A percentile compares a stretch with the other conserved stretches of the same genome.
Conservation (phyloP, 2,113 vertebrate species). For the Anser brachyrhynchus region DNA sequence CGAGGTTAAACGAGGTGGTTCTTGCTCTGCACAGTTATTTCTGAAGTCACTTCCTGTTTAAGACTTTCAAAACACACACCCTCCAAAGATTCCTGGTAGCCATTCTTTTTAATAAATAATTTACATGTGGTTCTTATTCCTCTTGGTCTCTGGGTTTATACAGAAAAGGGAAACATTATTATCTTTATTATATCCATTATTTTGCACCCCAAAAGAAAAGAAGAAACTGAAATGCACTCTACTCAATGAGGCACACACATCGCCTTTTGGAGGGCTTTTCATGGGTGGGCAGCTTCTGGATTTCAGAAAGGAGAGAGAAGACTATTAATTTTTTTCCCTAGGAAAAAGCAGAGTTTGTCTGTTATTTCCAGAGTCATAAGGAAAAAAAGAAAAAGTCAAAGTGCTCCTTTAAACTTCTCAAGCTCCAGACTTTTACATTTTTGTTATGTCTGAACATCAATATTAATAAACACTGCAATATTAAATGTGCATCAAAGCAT, state of each 20-base stretch:
- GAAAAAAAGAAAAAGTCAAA: not conserved
- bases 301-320: not conserved
- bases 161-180: not conserved
- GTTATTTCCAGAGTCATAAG: not conserved
- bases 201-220: not conserved
- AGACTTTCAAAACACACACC: not conserved
- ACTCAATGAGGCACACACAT: not conserved
- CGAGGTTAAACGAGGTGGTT: not conserved
- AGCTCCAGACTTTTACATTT: not conserved
- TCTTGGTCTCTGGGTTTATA: not conserved
- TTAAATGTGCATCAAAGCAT: not conserved
- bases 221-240: not conserved
- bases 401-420: not conserved
- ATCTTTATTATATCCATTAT: not conserved
- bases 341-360: not conserved
- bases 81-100: not conserved
- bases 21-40: not conserved
- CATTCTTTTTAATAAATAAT: not conserved
- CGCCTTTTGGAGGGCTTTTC: not conserved
- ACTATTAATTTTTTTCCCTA: not conserved
- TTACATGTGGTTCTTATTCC: not conserved
- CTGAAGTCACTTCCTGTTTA: not conserved
- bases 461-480: not conserved
- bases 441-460: not conserved
- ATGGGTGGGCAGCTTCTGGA: not conserved